phyloP scores from a whole-genome alignment of 2,113 vertebrate species.

The Etia nguti region DNA sequence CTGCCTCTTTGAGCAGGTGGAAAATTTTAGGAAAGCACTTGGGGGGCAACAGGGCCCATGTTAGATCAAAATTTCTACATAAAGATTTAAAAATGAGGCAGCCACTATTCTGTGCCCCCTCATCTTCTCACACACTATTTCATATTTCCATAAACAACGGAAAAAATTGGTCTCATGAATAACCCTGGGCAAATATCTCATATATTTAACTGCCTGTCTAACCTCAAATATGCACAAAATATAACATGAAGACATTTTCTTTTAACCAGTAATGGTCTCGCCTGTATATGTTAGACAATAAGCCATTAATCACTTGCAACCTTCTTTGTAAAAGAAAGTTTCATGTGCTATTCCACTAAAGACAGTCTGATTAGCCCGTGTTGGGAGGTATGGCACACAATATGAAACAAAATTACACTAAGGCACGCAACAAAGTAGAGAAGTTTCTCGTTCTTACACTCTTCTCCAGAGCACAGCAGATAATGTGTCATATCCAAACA shows the following conservation, averaged over 20 bases:
- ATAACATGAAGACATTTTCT: constrained; percentile 16
- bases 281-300: constrained; percentile 38
- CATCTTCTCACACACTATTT: constrained; percentile 31
- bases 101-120: neutral
- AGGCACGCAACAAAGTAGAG: neutral
- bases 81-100: neutral
- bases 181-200: constrained; percentile 30
- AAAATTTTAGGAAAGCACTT: constrained; percentile 36
- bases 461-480: neutral
- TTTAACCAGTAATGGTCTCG: constrained; percentile 18
- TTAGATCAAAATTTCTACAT: neutral
- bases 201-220: constrained; percentile 24
- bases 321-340: neutral
- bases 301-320: constrained; percentile 10
- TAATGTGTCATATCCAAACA: neutral
- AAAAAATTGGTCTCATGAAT: constrained; percentile 22
- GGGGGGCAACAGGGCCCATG: neutral
- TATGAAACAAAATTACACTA: neutral
- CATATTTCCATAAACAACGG: constrained; percentile 29
- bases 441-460: neutral
- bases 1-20: constrained; percentile 56
- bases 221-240: constrained; percentile 51
- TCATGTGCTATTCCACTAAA: constrained; percentile 25
- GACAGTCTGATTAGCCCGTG: neutral
- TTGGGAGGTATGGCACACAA: neutral